Percentiles rank a stretch among this genome's conserved stretches.
phyloP scores from a whole-genome alignment of 2,888 invertebrate genomes.

The Seira sanloemensis region DNA sequence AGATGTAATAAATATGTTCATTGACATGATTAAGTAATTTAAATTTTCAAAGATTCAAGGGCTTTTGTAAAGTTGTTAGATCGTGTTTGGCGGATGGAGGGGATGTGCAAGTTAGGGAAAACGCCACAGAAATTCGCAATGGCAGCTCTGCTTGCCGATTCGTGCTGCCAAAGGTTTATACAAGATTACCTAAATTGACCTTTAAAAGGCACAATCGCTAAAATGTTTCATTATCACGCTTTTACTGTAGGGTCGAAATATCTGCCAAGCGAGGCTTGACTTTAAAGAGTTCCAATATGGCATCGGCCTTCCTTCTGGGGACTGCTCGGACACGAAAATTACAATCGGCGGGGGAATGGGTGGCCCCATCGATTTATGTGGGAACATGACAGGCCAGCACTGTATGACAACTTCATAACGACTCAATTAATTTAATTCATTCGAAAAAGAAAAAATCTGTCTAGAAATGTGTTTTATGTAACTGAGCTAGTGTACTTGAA shows the following conservation, averaged over 20 bases:
- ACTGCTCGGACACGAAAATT: constrained; percentile 31
- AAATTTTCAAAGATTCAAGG: background rate
- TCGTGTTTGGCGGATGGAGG: constrained; percentile 26
- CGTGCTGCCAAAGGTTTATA: constrained; percentile 40
- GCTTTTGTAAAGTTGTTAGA: constrained; percentile 14
- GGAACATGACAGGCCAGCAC: constrained; percentile 47
- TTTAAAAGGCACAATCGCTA: too few species aligned
- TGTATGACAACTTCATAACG: constrained; percentile 10
- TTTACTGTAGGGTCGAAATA: constrained; percentile 6
- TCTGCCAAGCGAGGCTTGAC: constrained; percentile 56
- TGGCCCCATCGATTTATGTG: constrained; percentile 35
- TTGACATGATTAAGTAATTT: background rate
- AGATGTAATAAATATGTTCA: constrained; percentile 28
- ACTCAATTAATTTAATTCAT: background rate
- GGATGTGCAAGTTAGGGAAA: constrained; percentile 34
- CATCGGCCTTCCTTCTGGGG: constrained; percentile 30
- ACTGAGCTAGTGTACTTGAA: constrained; percentile 46
- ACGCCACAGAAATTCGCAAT: constrained; percentile 29
- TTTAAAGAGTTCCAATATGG: constrained; percentile 32
- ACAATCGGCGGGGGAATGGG: background rate
- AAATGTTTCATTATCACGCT: background rate
- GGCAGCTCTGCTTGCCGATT: constrained; percentile 26
- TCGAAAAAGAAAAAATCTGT: background rate
- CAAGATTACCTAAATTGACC: background rate
- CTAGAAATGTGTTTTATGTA: too few species aligned